These are phyloP conservation scores for Nomada fucata DNA, from an alignment of 2,888 invertebrate genomes.

Conservation along the genomic window DNA sequence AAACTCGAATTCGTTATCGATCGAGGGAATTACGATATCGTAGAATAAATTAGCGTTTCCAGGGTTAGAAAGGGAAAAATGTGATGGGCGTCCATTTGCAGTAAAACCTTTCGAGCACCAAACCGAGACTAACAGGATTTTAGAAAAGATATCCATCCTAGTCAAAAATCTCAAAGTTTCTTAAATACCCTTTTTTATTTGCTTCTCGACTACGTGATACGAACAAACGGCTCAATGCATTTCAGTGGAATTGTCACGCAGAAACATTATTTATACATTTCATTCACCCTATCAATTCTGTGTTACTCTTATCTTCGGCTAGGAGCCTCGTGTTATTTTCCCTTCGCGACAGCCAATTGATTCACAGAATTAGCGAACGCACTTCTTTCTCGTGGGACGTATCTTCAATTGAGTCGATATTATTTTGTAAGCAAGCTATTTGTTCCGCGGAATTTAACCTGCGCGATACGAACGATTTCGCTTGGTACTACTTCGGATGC, in stretches of 20 bases:
- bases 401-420: slow-evolving; percentile 18
- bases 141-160: too few relatives aligned
- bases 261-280: not conserved
- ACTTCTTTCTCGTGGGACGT: not conserved
- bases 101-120: too few relatives aligned
- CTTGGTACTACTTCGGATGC: not conserved
- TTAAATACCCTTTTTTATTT: not conserved
- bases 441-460: not conserved
- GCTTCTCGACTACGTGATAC: not conserved
- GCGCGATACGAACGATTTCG: not conserved
- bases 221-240: not conserved
- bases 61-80: not conserved
- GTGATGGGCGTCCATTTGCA: too few relatives aligned
- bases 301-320: not conserved
- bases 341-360: slow-evolving; percentile 10
- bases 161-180: too few relatives aligned
- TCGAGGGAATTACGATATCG: not conserved
- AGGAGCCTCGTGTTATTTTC: not conserved
- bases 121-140: too few relatives aligned
- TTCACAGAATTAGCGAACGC: slow-evolving; percentile 28
- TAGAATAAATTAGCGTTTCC: not conserved
- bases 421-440: slow-evolving; percentile 6
- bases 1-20: slow-evolving; percentile 5
- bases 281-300: not conserved
- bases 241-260: not conserved